phyloP scores from a whole-genome alignment of 2,113 vertebrate genomes.

The Neoarius graeffei region DNA sequence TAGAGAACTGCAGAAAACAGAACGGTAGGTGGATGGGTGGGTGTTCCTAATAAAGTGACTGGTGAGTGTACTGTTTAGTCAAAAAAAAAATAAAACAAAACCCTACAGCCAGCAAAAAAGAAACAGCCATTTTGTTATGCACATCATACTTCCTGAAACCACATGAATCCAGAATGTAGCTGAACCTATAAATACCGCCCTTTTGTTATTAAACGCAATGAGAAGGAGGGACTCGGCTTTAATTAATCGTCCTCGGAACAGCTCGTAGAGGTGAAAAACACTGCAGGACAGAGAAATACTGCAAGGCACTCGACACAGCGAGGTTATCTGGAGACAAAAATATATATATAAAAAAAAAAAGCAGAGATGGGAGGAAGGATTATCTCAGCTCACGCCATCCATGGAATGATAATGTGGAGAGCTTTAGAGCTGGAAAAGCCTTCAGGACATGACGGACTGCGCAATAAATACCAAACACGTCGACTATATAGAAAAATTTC shows the following conservation, averaged over 20 bases:
- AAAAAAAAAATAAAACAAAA: background rate
- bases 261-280: conserved; percentile 58
- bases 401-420: conserved; percentile 25
- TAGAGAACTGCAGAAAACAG: too few species aligned
- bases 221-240: conserved; percentile 57
- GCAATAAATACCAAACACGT: background rate
- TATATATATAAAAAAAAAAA: conserved; percentile 38
- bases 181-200: background rate
- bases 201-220: conserved; percentile 22
- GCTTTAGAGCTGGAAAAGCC: background rate
- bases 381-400: background rate
- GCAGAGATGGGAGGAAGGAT: conserved; percentile 53
- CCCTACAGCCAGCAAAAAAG: background rate
- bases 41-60: too few species aligned
- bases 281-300: conserved; percentile 63
- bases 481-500: background rate
- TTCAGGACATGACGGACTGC: background rate
- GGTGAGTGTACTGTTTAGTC: background rate
- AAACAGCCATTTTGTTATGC: background rate
- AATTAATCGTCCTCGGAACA: conserved; percentile 67
- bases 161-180: background rate
- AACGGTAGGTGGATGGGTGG: too few species aligned
- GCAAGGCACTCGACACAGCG: conserved; percentile 64
- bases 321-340: conserved; percentile 58
- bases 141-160: background rate